Evolutionary conservation across 2,797 vertebrate species (phyloP), one percentile per base, ranked within the genome.

Genomic region (Lates japonicus): DNA sequence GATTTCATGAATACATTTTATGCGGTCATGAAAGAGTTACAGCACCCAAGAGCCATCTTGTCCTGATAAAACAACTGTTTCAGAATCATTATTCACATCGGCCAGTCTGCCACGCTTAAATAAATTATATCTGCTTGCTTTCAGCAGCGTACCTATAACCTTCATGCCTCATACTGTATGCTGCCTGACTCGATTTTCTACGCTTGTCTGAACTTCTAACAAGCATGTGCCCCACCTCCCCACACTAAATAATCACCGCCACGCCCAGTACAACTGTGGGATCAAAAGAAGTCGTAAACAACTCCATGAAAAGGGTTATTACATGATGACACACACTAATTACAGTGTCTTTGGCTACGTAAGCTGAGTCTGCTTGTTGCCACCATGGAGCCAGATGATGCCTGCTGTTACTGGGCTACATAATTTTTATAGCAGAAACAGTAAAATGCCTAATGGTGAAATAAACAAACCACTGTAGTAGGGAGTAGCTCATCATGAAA

Each of bases 211-310:
- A 61, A 74, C 67, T 37, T 84, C 67, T 73, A 90, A 87, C 70
- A 70, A 85, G 78, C 67, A 41, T 19, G 65, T 61, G 86, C 85
- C 82, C 80, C 86, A 41, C 87, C 81, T 78, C 64, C 62, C 78
- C 25, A 20, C 71, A 39, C 25, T 2, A 76, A 76, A n/a, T n/a
- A 81, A n/a, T 37, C 57, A 11, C 60, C 58, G 33, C 82, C 63
- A 52, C 44, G 70, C 52, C 83, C 51, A 59, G 68, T 70, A 71
- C 81, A 77, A 85, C 80, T 80, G 80, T 17, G 51, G 67, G 84
- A 90, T 90, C 87, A 84, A 29, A 88, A 77, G 84, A 58, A 71
- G 72, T 72, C 67, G 90, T 92, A 93, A 94, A 93, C 91, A 91
- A 83, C 63, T n/a, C 61, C 70, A 73, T 79, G 84, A 88, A 89